Evolutionary conservation across 1,140 invertebrate genomes (phyloP).

Genomic region (Cherax destructor): DNA sequence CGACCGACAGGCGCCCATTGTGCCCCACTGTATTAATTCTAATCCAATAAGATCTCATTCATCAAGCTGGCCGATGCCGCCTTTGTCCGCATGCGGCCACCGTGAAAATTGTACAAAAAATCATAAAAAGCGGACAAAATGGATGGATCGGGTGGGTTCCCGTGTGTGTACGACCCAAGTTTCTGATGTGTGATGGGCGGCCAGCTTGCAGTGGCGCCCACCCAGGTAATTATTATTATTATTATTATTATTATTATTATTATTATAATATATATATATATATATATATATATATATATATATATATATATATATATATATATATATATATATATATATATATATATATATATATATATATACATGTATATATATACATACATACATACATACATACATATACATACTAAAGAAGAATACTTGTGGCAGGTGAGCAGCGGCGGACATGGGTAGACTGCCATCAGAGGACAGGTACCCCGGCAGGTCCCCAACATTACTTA

Average conservation of each 20-base stretch:
- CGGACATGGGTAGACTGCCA: no score
- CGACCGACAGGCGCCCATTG: slow-evolving; percentile 61
- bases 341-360: no score
- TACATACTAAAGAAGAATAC: no score
- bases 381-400: no score
- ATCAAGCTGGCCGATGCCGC: slow-evolving; percentile 53
- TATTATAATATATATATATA: slow-evolving; percentile 6
- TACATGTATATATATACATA: no score
- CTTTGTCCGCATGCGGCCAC: slow-evolving; percentile 48
- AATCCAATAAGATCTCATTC: slow-evolving; percentile 69
- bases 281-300: no score
- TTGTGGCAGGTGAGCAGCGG: no score
- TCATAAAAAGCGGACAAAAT: slow-evolving; percentile 41
- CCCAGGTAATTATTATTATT: slow-evolving; percentile 9
- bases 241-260: no score
- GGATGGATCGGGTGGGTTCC: slow-evolving; percentile 23
- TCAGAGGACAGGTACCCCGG: no score
- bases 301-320: no score
- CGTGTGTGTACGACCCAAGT: background rate
- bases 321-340: no score
- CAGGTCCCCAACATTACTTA: no score
- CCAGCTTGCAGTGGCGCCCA: background rate
- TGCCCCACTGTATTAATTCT: slow-evolving; percentile 66
- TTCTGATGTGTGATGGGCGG: slow-evolving; percentile 15
- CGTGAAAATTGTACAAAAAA: slow-evolving; percentile 64